Conservation (phyloP, 37 sponge, comb jelly and placozoan genomes). For the Hormiphora californensis region DNA sequence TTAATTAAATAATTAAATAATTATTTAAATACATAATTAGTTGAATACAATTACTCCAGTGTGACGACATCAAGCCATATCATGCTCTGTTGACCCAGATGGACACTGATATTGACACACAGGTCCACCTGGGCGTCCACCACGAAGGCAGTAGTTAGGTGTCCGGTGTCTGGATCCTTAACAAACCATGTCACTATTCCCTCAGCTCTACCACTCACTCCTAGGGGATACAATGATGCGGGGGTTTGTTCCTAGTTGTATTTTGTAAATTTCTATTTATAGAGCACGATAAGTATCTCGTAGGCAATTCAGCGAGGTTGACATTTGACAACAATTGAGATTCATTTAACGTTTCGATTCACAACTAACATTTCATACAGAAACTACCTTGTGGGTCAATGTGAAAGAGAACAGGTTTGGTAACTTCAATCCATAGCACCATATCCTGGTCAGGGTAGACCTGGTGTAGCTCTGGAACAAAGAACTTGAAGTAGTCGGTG, state of each 20-base stretch:
- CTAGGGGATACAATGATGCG: not conserved
- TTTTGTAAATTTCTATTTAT: not conserved
- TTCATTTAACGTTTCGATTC: too few species aligned
- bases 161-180: not conserved
- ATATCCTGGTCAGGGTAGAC: constrained; percentile 22
- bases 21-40: not conserved
- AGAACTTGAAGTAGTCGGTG: not conserved
- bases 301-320: too few species aligned
- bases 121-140: constrained; percentile 43
- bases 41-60: constrained; percentile 24
- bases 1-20: not conserved
- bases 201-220: constrained; percentile 42
- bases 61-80: constrained; percentile 19
- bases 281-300: too few species aligned
- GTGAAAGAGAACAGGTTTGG: not conserved
- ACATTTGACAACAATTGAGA: too few species aligned
- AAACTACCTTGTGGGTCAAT: not conserved
- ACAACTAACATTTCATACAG: not conserved
- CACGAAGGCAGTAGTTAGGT: not conserved
- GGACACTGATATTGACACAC: constrained; percentile 49
- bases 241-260: not conserved
- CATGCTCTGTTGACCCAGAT: not conserved
- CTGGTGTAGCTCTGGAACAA: not conserved
- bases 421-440: not conserved
- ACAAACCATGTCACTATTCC: constrained; percentile 18